Conservation (phyloP, 2,888 invertebrate genomes). For the Cremastobaeus sp. region DNA sequence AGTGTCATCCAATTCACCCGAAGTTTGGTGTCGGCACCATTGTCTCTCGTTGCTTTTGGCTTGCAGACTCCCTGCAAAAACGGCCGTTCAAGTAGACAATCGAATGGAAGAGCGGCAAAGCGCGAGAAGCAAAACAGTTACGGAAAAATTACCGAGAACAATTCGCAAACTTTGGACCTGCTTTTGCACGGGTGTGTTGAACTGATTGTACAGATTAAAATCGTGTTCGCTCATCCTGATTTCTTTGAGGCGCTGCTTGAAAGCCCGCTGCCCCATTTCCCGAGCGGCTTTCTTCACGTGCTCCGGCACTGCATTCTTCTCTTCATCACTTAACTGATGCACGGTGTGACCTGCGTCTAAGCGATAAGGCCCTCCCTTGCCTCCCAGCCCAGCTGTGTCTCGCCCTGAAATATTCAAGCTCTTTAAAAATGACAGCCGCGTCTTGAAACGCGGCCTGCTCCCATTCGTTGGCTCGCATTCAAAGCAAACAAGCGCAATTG, state of each 20-base stretch:
- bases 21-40: slow-evolving; percentile 96
- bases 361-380: slow-evolving; percentile 96
- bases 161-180: slow-evolving; percentile 93
- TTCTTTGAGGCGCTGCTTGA: slow-evolving; percentile 90
- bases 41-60: slow-evolving; percentile 96
- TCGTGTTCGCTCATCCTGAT: slow-evolving; percentile 97
- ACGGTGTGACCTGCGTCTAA: slow-evolving; percentile 96
- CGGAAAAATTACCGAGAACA: slow-evolving; percentile 82
- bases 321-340: slow-evolving; percentile 93
- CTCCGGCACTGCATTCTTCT: slow-evolving; percentile 94
- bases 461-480: too few species aligned
- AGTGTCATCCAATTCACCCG: slow-evolving; percentile 96
- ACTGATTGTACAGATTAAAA: slow-evolving; percentile 90
- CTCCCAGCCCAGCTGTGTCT: slow-evolving; percentile 97
- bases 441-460: too few species aligned
- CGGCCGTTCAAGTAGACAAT: neutral
- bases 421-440: slow-evolving; percentile 34
- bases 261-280: slow-evolving; percentile 95
- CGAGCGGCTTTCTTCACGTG: slow-evolving; percentile 92
- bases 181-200: slow-evolving; percentile 86
- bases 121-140: slow-evolving; percentile 86
- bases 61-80: slow-evolving; percentile 83
- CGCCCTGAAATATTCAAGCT: slow-evolving; percentile 77
- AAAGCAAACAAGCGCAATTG: too few species aligned
- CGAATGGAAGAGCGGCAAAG: slow-evolving; percentile 80